Evolutionary conservation across 1,140 invertebrate species (phyloP).

Genomic region (Bombus consobrinus): DNA sequence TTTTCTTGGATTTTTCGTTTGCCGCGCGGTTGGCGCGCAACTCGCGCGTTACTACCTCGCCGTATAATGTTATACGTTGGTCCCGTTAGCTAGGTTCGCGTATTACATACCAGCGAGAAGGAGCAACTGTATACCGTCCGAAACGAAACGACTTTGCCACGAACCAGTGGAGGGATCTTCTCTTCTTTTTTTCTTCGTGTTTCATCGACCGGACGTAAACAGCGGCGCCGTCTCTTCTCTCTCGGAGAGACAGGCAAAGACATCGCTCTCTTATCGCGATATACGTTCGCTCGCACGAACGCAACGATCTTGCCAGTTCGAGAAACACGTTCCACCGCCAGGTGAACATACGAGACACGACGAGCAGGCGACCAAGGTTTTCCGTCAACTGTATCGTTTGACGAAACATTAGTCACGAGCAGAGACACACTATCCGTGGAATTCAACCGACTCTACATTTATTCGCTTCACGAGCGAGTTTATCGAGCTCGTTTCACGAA

Average conservation of each 20-base stretch:
- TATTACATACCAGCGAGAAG: slow-evolving; percentile 45
- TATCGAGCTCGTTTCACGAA: not conserved
- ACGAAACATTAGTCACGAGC: slow-evolving; percentile 54
- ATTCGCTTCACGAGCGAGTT: not conserved
- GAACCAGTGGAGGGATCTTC: not conserved
- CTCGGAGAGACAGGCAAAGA: not conserved
- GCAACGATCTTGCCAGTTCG: slow-evolving; percentile 33
- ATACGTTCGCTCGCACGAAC: not conserved
- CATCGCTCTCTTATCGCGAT: not conserved
- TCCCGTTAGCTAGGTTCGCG: slow-evolving; percentile 50
- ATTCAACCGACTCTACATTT: not conserved
- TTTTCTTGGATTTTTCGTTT: slow-evolving; percentile 16
- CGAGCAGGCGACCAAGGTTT: slow-evolving; percentile 45
- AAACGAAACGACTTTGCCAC: slow-evolving; percentile 16
- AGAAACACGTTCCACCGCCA: slow-evolving; percentile 47
- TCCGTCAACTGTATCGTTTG: slow-evolving; percentile 51
- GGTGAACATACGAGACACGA: slow-evolving; percentile 46
- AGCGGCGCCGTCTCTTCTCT: not conserved
- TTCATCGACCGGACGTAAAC: slow-evolving; percentile 20
- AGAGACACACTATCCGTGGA: slow-evolving; percentile 41
- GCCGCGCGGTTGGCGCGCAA: not conserved
- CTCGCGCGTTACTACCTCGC: slow-evolving; percentile 21
- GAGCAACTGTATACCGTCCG: slow-evolving; percentile 33
- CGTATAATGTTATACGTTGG: slow-evolving; percentile 49
- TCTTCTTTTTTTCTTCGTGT: not conserved